Conservation (phyloP, 1,140 invertebrate species). For the Eulimnadia texana region DNA sequence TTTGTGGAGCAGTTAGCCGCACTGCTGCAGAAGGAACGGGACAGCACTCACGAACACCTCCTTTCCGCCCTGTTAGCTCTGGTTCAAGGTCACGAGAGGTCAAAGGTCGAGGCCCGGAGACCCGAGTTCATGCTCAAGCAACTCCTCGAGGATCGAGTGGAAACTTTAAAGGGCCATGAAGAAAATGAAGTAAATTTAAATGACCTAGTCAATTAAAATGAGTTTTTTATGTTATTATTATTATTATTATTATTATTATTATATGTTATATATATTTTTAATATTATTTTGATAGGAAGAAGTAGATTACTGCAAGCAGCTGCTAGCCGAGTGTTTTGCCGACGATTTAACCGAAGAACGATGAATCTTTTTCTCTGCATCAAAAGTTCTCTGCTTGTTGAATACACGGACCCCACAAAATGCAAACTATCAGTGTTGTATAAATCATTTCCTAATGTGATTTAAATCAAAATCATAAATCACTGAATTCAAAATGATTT, state of each 20-base stretch:
- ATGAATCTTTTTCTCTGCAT: not conserved
- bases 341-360: not conserved
- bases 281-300: not conserved
- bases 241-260: not conserved
- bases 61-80: constrained; percentile 35
- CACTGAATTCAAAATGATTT: no score
- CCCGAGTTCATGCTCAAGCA: constrained; percentile 33
- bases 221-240: not conserved
- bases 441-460: no score
- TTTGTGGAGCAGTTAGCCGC: constrained; percentile 39
- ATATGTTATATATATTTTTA: no score
- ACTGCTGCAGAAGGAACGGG: constrained; percentile 32
- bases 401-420: no score
- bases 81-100: constrained; percentile 32
- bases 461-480: no score
- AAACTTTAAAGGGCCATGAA: constrained; percentile 26
- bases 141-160: constrained; percentile 30
- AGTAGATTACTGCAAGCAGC: not conserved
- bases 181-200: constrained; percentile 26
- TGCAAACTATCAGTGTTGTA: no score
- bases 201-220: not conserved
- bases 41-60: constrained; percentile 37
- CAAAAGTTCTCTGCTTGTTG: not conserved
- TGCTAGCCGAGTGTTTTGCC: not conserved
- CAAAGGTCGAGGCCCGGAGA: constrained; percentile 33